Evolutionary conservation across 2,113 vertebrate species (phyloP), one percentile per base, ranked within the genome.

Genomic region (Vidua macroura): DNA sequence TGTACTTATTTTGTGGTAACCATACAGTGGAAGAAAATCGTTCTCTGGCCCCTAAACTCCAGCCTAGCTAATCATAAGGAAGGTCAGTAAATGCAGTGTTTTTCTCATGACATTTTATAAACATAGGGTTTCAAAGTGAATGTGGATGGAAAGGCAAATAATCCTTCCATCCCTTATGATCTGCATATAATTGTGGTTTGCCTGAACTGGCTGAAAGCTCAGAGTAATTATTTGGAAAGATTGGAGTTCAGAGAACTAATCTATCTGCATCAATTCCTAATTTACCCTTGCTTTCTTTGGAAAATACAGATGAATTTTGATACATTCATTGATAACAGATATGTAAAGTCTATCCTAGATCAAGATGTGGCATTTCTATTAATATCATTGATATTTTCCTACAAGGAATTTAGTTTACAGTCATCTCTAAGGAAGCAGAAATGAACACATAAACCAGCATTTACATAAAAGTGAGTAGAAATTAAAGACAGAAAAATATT

Each of bases 1-100:
- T 90, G 90, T 55, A 81, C 81, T 97, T 95, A 96, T 93, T 97
- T 97, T 92, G 92, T 79, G 97, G 95, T 91, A 88, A 83, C 30
- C 31, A 23, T n/a, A 35, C 52, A 92, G 79, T 85, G 95, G 91
- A 97, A 96, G 84, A 66, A 95, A 91, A 84, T 30, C 8, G 2
- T 88, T 82, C 59, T 49, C 74, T 52, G 59, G 80, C 37, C 83
- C 52, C 68, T 93, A 90, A 95, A 90, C 64, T 56, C 80, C 82
- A 83, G 86, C 33, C 93, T 90, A 91, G 69, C n/a, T 96, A 90
- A 92, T 97, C 95, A 95, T 74, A 92, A 72, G 93, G 84, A 91
- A 86, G 60, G 52, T 75, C 86, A 92, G 75, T 27, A 94, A 94
- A 87, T 83, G 59, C 44, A 83, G 63, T 90, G 48, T 78, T 93